phyloP scores from a whole-genome alignment of 2,888 invertebrate species.

The Sarcophaga subvicina region DNA sequence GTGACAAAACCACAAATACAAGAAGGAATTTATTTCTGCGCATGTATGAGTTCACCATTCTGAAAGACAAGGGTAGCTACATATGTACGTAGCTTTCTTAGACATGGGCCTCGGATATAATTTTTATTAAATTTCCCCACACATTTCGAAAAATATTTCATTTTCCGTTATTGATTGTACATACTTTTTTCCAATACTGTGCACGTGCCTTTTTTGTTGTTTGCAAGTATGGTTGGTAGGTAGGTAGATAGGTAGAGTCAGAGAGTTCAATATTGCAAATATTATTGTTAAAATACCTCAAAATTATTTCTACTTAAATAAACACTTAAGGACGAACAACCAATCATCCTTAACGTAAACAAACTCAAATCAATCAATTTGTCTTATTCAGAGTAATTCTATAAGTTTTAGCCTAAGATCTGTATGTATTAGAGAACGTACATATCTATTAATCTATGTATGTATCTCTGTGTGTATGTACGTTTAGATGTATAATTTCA shows the following conservation, averaged over 20 bases:
- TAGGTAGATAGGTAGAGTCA: background rate
- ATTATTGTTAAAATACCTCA: conserved; percentile 77
- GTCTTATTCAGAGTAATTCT: conserved; percentile 36
- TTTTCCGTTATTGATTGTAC: conserved; percentile 41
- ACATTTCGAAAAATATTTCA: background rate
- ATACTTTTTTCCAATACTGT: conserved; percentile 20
- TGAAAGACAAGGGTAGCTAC: background rate
- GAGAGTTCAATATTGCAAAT: conserved; percentile 68
- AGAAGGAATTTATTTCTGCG: conserved; percentile 50
- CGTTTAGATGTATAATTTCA: conserved; percentile 10
- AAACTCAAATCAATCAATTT: conserved; percentile 64
- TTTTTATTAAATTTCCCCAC: conserved; percentile 21
- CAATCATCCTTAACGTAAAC: conserved; percentile 57
- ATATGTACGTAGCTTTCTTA: no score
- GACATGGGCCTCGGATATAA: background rate
- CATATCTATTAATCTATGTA: background rate
- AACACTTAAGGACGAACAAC: conserved; percentile 52
- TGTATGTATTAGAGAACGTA: background rate
- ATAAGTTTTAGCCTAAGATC: background rate
- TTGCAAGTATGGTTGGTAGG: background rate
- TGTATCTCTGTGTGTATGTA: background rate
- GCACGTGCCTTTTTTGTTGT: background rate
- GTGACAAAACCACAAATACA: conserved; percentile 12
- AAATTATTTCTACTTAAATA: conserved; percentile 72
- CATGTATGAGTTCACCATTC: conserved; percentile 45